phyloP scores from a whole-genome alignment of 2,113 vertebrate species.

The Cryptotis parvus region DNA sequence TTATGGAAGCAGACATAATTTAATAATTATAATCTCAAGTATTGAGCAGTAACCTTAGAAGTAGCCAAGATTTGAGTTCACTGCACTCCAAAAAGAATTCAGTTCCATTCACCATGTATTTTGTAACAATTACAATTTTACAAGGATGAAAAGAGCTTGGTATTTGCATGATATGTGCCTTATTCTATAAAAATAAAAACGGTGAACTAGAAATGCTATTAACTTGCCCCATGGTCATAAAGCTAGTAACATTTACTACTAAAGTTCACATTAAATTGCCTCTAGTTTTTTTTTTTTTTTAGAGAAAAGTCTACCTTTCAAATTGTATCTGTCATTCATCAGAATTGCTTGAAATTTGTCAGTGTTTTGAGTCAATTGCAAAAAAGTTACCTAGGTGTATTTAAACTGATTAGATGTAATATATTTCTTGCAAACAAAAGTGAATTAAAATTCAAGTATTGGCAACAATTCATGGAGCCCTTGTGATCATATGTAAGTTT shows the following conservation, averaged over 20 bases:
- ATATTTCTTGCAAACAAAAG: constrained; percentile 24
- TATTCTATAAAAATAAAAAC: constrained; percentile 27
- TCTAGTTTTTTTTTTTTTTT: constrained; percentile 33
- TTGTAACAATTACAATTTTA: not conserved
- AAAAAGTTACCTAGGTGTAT: not conserved
- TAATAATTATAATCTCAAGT: constrained; percentile 39
- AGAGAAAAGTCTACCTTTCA: constrained; percentile 41
- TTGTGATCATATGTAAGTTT: constrained; percentile 45
- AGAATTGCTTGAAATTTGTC: constrained; percentile 50
- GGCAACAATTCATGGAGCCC: not conserved
- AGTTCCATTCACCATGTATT: constrained; percentile 13
- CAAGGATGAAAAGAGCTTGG: not conserved
- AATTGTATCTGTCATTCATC: not conserved
- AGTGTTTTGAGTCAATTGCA: constrained; percentile 5
- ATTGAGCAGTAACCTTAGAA: constrained; percentile 13
- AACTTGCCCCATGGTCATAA: not conserved
- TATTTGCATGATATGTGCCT: not conserved
- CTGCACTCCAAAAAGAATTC: not conserved
- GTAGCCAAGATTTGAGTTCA: constrained; percentile 44
- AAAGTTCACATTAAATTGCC: not conserved
- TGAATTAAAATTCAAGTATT: constrained; percentile 17
- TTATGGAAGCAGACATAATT: constrained; percentile 23
- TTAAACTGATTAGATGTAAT: constrained; percentile 15
- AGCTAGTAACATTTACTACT: constrained; percentile 21
- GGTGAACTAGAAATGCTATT: constrained; percentile 31